Evolutionary conservation across 1,140 invertebrate species (phyloP).

Genomic region (Anagrus nilaparvatae): DNA sequence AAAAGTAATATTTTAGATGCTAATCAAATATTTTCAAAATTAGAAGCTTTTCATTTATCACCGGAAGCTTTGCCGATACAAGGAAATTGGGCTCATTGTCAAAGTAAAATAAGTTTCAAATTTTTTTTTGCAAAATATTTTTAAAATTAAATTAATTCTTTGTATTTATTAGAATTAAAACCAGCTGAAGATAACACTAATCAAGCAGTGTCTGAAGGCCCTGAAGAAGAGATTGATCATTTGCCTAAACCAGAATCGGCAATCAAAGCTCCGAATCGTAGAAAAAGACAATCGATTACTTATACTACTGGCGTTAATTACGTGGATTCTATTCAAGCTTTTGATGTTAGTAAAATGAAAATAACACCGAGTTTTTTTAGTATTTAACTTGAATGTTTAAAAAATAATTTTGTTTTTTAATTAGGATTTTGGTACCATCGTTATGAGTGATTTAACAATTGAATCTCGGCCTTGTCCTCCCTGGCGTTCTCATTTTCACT

Average conservation of each 20-base stretch:
- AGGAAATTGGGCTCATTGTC: conserved; percentile 30
- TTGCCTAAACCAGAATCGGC: conserved; percentile 28
- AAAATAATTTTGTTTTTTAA: conserved; percentile 6
- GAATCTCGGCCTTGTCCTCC: conserved; percentile 44
- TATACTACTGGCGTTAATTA: conserved; percentile 26
- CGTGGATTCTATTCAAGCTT: conserved; percentile 40
- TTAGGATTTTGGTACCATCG: conserved; percentile 43
- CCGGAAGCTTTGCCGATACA: conserved; percentile 23
- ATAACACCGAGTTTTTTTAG: not conserved
- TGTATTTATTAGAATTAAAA: not conserved
- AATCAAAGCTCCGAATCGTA: conserved; percentile 12
- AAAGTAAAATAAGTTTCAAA: conserved; percentile 1
- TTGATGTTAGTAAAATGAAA: conserved; percentile 28
- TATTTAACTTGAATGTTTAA: conserved; percentile 7
- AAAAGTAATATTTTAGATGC: conserved; percentile 17
- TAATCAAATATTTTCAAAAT: conserved; percentile 25
- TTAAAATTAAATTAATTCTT: not conserved
- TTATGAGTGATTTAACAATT: conserved; percentile 43
- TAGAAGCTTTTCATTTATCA: conserved; percentile 32
- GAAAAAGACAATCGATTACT: conserved; percentile 20
- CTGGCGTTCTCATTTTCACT: conserved; percentile 14
- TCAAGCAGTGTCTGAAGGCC: conserved; percentile 15
- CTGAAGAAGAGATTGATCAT: conserved; percentile 32
- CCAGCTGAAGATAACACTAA: conserved; percentile 11
- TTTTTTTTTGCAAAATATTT: not conserved